Evolutionary conservation across 2,113 vertebrate species (phyloP), one percentile per base, ranked within the genome.

Genomic region (Cephalophus harveyi): DNA sequence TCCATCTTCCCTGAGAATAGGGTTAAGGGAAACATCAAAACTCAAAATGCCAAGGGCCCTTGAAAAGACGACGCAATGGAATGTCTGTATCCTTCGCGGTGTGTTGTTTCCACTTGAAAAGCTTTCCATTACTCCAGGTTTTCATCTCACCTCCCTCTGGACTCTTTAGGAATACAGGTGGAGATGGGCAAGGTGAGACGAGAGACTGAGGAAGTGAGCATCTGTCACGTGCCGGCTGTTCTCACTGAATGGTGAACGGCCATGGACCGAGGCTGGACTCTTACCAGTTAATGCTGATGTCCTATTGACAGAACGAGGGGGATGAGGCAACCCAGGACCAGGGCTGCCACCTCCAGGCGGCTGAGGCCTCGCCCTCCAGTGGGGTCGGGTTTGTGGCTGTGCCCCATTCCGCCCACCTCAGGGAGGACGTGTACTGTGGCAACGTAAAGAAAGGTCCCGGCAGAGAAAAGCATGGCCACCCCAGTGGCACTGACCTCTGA

Each of bases 361-460:
- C 99, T 99, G 98, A 99, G 99, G 99, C 99, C 99, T 98, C 99
- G 99, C 36, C 99, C 99, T 98, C 99, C 99, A 0, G 98, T 28
- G 0, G 99, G 46, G 33, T 99, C 99, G 1, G 99, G 95, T 97
- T 97, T 99, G 98, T 99, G 99, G 98, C 99, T 99, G 98, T 99
- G 99, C 87, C 99, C 99, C 21, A 98, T 99, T 55, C 99, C 99
- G 21, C 99, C 99, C 74, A 99, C 99, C 98, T 99, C 99, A 0
- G 99, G 99, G 54, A 99, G 99, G 95, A 99, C 99, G 2, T 99
- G 99, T 54, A 99, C 99, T 14, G 99, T 99, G 97, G 99, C 99
- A 96, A 99, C 99, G 6, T 99, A 99, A 43, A 99, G 99, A 98
- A 99, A 99, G 96, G 99, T 99, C 95, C 99, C 99, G 0, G 99